Evolutionary conservation across 2,797 vertebrate genomes (phyloP).

Genomic region (Capromys pilorides): DNA sequence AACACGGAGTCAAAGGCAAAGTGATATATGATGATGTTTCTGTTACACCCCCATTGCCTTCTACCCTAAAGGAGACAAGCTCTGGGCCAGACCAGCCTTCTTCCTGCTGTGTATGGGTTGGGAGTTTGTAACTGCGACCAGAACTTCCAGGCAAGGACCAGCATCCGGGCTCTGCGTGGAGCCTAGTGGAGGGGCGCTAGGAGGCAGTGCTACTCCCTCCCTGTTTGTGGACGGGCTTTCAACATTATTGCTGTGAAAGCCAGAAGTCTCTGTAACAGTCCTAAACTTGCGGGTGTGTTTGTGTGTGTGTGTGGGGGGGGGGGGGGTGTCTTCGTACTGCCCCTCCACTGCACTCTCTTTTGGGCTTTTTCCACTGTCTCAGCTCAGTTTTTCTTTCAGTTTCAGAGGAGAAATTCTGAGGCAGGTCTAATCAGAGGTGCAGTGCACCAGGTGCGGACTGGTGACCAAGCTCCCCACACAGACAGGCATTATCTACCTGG

Average conservation of each 20-base stretch:
- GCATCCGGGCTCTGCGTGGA: background rate
- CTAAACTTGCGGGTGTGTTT: background rate
- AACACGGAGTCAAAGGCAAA: conserved; percentile 80
- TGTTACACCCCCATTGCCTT: background rate
- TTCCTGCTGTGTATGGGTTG: background rate
- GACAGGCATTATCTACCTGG: background rate
- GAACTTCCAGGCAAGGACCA: background rate
- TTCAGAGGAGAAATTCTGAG: background rate
- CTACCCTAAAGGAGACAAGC: background rate
- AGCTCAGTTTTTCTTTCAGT: background rate
- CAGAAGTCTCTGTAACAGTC: background rate
- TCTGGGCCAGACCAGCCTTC: background rate
- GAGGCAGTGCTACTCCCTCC: background rate
- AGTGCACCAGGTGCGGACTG: background rate
- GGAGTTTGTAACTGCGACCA: background rate
- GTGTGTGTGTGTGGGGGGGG: no score
- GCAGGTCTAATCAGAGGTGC: background rate
- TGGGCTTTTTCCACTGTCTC: background rate
- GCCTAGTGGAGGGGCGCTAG: background rate
- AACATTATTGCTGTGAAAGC: background rate
- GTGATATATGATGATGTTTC: conserved; percentile 74
- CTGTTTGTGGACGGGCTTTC: background rate
- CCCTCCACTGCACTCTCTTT: fast-evolving
- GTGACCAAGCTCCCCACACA: background rate
- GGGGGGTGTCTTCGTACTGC: background rate